Evolutionary conservation across 2,888 invertebrate species (phyloP).

Genomic region (Byasa hedistus): DNA sequence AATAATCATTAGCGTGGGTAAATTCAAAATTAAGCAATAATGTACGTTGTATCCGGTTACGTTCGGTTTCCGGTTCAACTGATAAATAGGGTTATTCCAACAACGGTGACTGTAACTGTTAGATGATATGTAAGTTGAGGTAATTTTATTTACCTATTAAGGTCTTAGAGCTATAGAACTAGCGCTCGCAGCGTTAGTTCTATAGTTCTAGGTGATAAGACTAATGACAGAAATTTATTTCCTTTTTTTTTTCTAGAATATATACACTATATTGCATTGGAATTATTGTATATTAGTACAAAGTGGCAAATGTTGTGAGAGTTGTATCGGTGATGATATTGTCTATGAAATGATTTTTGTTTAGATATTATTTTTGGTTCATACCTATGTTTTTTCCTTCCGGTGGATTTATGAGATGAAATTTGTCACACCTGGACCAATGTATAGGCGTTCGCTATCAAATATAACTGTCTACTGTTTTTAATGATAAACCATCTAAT

Average conservation of each 20-base stretch:
- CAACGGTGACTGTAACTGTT: constrained; percentile 33
- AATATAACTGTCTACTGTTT: constrained; percentile 49
- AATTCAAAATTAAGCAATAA: constrained; percentile 16
- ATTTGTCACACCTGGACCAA: constrained; percentile 54
- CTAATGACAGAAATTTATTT: constrained; percentile 56
- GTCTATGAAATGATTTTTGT: constrained; percentile 1
- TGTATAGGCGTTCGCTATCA: constrained; percentile 39
- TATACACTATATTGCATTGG: constrained; percentile 52
- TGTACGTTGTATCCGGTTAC: background rate
- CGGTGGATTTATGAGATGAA: background rate
- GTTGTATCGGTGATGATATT: constrained; percentile 36
- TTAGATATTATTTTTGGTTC: background rate
- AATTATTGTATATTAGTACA: constrained; percentile 77
- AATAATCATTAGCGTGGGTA: constrained; percentile 3
- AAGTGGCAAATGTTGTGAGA: constrained; percentile 52
- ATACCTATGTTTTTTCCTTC: background rate
- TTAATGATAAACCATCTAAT: constrained; percentile 40
- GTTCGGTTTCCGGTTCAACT: constrained; percentile 20
- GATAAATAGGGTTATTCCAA: constrained; percentile 47
- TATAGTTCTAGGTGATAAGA: constrained; percentile 53
- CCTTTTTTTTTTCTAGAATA: constrained; percentile 39
- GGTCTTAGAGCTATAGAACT: no score
- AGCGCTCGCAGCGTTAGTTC: constrained; percentile 61
- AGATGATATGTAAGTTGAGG: constrained; percentile 38
- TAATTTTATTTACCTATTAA: constrained; percentile 45